Conservation (phyloP, 2,888 invertebrate genomes). For the Diachrysia chrysitis region DNA sequence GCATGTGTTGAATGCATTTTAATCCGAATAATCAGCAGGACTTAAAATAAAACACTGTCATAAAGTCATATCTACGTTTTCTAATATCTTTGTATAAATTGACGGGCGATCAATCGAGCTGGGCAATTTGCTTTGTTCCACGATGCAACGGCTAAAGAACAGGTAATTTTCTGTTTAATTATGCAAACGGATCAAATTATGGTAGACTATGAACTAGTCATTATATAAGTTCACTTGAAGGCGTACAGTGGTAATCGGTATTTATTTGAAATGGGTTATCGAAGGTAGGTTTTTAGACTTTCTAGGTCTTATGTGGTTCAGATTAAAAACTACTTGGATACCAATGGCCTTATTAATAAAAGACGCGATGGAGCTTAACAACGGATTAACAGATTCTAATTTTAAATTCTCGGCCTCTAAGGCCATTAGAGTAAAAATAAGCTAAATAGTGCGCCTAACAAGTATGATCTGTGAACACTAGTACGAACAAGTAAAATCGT, state of each 20-base stretch:
- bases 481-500: too few species aligned
- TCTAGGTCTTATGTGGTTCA: not conserved
- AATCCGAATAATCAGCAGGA: too few species aligned
- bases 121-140: slow-evolving; percentile 50
- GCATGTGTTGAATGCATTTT: too few species aligned
- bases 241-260: slow-evolving; percentile 18
- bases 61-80: not conserved
- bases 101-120: slow-evolving; percentile 23
- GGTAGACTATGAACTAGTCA: slow-evolving; percentile 8
- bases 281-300: not conserved
- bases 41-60: too few species aligned
- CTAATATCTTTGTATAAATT: slow-evolving; percentile 26
- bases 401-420: too few species aligned
- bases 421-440: too few species aligned
- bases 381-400: too few species aligned
- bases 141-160: slow-evolving; percentile 24
- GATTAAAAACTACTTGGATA: not conserved
- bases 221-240: slow-evolving; percentile 46
- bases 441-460: too few species aligned
- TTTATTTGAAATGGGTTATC: not conserved
- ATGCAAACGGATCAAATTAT: slow-evolving; percentile 58
- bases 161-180: slow-evolving; percentile 42
- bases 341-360: too few species aligned
- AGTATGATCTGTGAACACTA: too few species aligned
- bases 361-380: too few species aligned